Base-by-base conservation (phyloP, 2,797 vertebrate species). In the Syncerus caffer region DNA sequence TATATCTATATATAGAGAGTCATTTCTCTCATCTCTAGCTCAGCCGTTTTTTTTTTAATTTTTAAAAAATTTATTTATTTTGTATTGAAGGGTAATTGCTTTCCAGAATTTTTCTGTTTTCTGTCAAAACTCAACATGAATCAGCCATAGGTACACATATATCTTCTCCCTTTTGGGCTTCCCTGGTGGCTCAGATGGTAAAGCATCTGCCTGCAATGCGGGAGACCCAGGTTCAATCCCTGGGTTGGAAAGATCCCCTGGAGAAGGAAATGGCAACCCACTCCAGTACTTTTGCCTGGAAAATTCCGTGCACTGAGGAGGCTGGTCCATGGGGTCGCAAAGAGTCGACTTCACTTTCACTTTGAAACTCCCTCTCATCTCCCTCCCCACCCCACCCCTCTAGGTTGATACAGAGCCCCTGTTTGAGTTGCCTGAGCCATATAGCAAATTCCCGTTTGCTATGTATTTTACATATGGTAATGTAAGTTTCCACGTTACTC, bases 11-110 rank as follows among this genome's bases (percentile, higher is more conserved):
- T 34, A 9, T 2, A 45, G 1, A 47, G 16, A 53, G 21, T 45
- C n/a, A 17, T 80, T 57, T 62, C 60, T 93, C 4, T 88, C 45
- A 62, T 16, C 38, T 96, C 50, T 80, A 94, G 27, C 14, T 42
- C 67, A 34, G 21, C 17, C 38, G 10, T 91, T 79, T 78, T 95
- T 93, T 58, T 67, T 67, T 67, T 25, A 9, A 58, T 58, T 58
- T 58, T 2, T 12, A 19, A 34, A 34, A 11, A 67, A 1, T 5
- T 64, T 64, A 19, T 34, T 71, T 71, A 47, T 34, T 64, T 71
- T 71, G 6, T 6, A 38, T 71, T 71, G 64, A 71, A 71, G n/a
- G n/a, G 12, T 71, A 38, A 38, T 71, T 71, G 64, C 19, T 38
- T 71, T 38, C 2, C 1, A 71, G n/a, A 38, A 38, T 71, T 71